phyloP scores from a whole-genome alignment of 2,113 vertebrate genomes.

The Pluvianellus socialis region DNA sequence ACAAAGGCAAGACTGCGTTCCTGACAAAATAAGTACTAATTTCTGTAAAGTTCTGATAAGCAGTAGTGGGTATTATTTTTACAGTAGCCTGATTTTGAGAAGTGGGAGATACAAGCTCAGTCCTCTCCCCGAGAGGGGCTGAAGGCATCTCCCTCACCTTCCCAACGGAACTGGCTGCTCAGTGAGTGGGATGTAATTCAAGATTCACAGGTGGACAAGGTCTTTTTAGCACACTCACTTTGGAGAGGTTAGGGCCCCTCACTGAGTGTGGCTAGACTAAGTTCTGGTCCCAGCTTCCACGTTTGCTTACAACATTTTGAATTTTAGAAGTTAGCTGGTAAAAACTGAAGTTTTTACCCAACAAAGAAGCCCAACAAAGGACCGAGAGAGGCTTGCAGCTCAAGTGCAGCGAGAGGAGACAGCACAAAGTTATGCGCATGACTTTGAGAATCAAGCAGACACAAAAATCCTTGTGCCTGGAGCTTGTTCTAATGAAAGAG shows the following conservation, averaged over 20 bases:
- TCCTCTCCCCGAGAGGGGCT: neutral
- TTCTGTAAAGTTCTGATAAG: neutral
- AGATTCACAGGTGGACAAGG: neutral
- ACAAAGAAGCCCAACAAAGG: neutral
- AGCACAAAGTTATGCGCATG: neutral
- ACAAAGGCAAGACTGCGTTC: neutral
- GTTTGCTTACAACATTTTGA: fast-evolving
- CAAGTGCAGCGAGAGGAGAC: neutral
- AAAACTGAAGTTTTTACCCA: neutral
- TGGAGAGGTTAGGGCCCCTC: neutral
- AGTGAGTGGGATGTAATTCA: neutral
- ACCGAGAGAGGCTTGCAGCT: neutral
- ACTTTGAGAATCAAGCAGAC: neutral
- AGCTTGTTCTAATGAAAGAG: neutral
- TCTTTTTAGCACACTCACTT: neutral
- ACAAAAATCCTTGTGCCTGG: neutral
- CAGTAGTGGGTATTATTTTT: neutral
- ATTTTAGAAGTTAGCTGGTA: neutral
- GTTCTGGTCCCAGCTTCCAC: neutral
- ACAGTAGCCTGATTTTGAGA: neutral
- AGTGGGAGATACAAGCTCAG: neutral
- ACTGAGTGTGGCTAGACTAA: neutral
- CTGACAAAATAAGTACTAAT: neutral
- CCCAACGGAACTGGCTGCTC: neutral
- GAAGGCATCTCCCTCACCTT: neutral